These are phyloP conservation scores for Eunapius fragilis DNA, from an alignment of 37 sponge, comb jelly and placozoan genomes.

Conservation along the genomic window DNA sequence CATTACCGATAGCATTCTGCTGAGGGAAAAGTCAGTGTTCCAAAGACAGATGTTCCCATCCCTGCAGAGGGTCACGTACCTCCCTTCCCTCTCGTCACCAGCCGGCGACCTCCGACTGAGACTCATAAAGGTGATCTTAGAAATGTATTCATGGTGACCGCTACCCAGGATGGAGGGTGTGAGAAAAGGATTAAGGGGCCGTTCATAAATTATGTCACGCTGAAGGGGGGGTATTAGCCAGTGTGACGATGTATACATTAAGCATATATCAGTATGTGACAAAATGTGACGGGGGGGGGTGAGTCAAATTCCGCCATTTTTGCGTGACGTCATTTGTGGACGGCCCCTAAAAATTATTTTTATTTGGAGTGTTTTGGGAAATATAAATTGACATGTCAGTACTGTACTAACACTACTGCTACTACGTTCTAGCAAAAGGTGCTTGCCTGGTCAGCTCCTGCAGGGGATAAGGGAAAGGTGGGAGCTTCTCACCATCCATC, in stretches of 20 bases:
- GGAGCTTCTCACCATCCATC: conserved; percentile 76
- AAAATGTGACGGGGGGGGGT: too few species aligned
- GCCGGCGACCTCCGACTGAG: not conserved
- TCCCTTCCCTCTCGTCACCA: conserved; percentile 52
- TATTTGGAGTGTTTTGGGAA: too few species aligned
- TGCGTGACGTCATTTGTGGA: too few species aligned
- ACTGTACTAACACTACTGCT: too few species aligned
- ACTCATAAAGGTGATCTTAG: conserved; percentile 42
- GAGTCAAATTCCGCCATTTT: too few species aligned
- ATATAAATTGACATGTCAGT: not conserved
- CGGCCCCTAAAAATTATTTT: too few species aligned
- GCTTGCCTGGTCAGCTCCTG: conserved; percentile 33
- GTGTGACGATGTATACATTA: too few species aligned
- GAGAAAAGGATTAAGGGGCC: too few species aligned
- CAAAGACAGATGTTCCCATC: conserved; percentile 85
- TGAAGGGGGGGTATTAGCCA: too few species aligned
- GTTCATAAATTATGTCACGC: too few species aligned
- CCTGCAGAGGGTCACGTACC: conserved; percentile 70
- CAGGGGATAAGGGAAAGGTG: conserved; percentile 80
- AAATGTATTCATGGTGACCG: conserved; percentile 48
- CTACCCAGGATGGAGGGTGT: too few species aligned
- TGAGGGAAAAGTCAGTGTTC: conserved; percentile 75
- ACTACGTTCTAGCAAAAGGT: not conserved
- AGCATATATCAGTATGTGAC: too few species aligned
- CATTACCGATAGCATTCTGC: conserved; percentile 67